Percentiles rank a stretch among this genome's conserved stretches.
phyloP scores from a whole-genome alignment of 2,113 vertebrate species.

The Micromys minutus region DNA sequence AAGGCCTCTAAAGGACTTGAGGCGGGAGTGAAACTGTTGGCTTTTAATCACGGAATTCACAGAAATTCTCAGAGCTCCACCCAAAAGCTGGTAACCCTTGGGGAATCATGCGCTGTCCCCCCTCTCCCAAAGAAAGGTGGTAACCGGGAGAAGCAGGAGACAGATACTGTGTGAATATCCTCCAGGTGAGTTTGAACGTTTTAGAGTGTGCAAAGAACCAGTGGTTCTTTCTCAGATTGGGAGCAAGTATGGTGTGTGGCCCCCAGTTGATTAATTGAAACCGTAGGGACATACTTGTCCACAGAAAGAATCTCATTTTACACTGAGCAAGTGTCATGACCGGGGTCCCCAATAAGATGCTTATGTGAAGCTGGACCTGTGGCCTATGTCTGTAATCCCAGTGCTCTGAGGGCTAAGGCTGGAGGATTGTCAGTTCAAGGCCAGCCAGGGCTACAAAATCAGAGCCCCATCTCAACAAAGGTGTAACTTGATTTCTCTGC shows the following conservation, averaged over 20 bases:
- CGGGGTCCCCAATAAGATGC: neutral
- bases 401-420: neutral
- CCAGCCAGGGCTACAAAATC: neutral
- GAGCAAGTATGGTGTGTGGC: neutral
- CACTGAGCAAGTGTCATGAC: neutral
- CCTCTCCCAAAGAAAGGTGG: neutral
- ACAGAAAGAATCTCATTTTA: neutral
- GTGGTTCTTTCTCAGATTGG: neutral
- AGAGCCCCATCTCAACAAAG: neutral
- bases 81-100: neutral
- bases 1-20: neutral
- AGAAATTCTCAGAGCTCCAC: neutral
- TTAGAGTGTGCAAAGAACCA: neutral
- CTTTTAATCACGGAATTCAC: slow-evolving; percentile 2
- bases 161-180: neutral
- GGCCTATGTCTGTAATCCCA: neutral
- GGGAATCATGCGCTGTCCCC: neutral
- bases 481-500: neutral
- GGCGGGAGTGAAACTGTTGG: neutral
- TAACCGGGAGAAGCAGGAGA: neutral
- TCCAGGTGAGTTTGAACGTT: neutral
- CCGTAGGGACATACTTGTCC: neutral
- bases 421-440: neutral
- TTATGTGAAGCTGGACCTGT: neutral
- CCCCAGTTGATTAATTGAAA: neutral